Percentiles rank a stretch among this genome's conserved stretches.
phyloP scores from a whole-genome alignment of 2,113 vertebrate genomes.

The Serinus canaria region DNA sequence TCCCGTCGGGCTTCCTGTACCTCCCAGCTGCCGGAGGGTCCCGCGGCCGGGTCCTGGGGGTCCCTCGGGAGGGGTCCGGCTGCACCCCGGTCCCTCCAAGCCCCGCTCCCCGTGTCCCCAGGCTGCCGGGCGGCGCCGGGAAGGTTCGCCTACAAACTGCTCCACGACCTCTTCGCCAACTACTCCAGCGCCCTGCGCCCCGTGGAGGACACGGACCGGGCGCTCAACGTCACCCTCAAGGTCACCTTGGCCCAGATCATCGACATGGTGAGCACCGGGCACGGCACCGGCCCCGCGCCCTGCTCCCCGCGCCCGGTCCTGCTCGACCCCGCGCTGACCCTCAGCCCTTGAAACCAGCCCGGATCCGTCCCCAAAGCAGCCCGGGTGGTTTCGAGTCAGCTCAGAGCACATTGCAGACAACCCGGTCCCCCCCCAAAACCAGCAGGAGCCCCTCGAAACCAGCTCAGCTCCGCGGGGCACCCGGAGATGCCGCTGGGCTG shows the following conservation, averaged over 20 bases:
- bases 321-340: background rate
- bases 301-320: background rate
- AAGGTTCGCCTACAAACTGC: slow-evolving; percentile 81
- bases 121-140: slow-evolving; percentile 78
- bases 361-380: background rate
- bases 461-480: background rate
- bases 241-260: slow-evolving; percentile 92
- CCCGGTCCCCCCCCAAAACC: background rate
- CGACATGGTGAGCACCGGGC: slow-evolving; percentile 82
- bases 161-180: slow-evolving; percentile 84
- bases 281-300: background rate
- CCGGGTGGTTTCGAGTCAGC: background rate
- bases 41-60: background rate
- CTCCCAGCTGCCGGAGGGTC: background rate
- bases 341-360: background rate
- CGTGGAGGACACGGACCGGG: slow-evolving; percentile 84
- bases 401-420: background rate
- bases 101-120: background rate
- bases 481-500: fast-evolving
- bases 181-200: slow-evolving; percentile 87
- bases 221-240: slow-evolving; percentile 87
- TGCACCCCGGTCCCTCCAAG: background rate
- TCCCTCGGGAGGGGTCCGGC: background rate
- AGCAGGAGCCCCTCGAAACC: background rate
- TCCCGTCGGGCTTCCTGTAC: background rate